Conservation (phyloP, 2,113 vertebrate species). For the Climacteris rufus region DNA sequence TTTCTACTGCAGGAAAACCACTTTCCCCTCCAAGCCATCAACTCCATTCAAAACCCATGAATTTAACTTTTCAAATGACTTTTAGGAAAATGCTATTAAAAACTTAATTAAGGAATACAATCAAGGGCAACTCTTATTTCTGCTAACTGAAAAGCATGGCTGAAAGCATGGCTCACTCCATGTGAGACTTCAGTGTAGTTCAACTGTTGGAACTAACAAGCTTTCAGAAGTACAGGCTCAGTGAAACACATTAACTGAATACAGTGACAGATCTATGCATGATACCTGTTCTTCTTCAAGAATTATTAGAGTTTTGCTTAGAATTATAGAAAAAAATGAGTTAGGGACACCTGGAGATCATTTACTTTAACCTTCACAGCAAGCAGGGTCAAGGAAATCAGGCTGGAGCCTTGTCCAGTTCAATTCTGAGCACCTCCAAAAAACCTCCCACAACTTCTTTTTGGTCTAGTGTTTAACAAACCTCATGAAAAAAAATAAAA, state of each 20-base stretch:
- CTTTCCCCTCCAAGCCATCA: neutral
- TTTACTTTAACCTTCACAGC: neutral
- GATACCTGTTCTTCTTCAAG: neutral
- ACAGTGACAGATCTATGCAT: neutral
- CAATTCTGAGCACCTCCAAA: neutral
- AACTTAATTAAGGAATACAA: neutral
- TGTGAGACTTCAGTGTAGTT: neutral
- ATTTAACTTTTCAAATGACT: neutral
- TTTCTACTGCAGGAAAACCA: neutral
- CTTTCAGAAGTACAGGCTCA: neutral
- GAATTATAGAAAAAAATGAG: neutral
- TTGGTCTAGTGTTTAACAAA: neutral
- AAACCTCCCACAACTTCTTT: neutral
- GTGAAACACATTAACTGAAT: neutral
- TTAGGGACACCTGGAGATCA: neutral
- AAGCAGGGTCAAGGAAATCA: neutral
- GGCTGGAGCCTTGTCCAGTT: neutral
- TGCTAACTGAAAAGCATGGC: neutral
- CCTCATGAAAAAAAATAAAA: no score
- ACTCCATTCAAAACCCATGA: neutral
- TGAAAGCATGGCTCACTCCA: neutral
- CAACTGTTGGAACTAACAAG: neutral
- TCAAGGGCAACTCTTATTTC: neutral
- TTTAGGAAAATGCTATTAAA: neutral
- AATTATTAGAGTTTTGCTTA: neutral